These are phyloP conservation scores for Stratiomys singularior DNA, from an alignment of 2,888 invertebrate species.

Conservation along the genomic window DNA sequence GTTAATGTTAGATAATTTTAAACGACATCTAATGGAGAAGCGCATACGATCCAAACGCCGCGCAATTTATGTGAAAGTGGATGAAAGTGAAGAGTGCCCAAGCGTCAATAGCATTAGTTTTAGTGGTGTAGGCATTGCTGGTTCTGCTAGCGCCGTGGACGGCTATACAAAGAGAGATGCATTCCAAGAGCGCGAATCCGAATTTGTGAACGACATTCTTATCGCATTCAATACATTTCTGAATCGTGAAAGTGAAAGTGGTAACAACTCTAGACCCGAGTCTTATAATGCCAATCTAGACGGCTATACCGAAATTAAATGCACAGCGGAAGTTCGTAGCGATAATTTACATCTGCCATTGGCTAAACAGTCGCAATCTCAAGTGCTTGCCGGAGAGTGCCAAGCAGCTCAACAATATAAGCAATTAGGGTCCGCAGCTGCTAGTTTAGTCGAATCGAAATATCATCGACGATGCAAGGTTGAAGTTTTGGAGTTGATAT, in stretches of 20 bases:
- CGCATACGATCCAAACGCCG: conserved; percentile 54
- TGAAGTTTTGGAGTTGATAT: conserved; percentile 1
- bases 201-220: conserved; percentile 60
- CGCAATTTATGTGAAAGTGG: conserved; percentile 57
- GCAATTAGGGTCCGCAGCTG: not conserved
- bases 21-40: conserved; percentile 59
- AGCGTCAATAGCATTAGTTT: not conserved
- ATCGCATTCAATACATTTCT: conserved; percentile 56
- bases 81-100: conserved; percentile 49
- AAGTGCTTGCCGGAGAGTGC: not conserved
- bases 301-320: not conserved
- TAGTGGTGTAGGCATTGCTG: not conserved
- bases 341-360: not conserved
- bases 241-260: conserved; percentile 50
- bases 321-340: not conserved
- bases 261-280: not conserved
- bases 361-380: not conserved
- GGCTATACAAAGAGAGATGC: not conserved
- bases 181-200: conserved; percentile 59
- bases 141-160: not conserved
- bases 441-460: conserved; percentile 8
- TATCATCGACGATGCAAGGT: not conserved
- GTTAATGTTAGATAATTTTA: conserved; percentile 58
- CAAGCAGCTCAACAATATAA: not conserved
- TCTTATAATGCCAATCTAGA: not conserved